Conservation (phyloP, 2,888 invertebrate genomes). For the Ophion ellenae region DNA sequence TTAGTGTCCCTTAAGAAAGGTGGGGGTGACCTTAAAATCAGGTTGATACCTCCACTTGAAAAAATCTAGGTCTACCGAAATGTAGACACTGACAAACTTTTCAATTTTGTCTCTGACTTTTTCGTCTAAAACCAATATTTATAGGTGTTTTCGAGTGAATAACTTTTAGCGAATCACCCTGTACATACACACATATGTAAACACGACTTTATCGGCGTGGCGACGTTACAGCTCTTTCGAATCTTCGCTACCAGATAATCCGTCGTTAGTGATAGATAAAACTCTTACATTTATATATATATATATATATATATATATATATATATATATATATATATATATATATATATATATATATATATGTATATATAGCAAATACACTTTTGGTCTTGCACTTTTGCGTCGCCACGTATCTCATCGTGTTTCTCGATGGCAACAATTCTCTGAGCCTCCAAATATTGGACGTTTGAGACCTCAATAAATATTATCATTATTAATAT, state of each 20-base stretch:
- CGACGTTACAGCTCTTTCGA: slow-evolving; percentile 38
- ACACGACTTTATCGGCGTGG: slow-evolving; percentile 28
- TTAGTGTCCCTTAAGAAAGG: too few species aligned
- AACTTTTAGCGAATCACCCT: too few species aligned
- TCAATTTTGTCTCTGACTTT: too few species aligned
- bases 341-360: neutral
- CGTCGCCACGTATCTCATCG: neutral
- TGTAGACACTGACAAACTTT: too few species aligned
- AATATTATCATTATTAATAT: neutral
- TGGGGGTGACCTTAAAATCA: too few species aligned
- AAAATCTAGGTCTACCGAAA: too few species aligned
- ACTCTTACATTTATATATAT: neutral
- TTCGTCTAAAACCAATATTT: too few species aligned
- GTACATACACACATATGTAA: neutral
- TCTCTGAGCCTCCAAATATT: neutral
- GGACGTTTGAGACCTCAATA: neutral
- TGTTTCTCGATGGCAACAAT: neutral
- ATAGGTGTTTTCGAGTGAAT: too few species aligned
- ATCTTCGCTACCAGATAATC: slow-evolving; percentile 47
- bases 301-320: too few species aligned
- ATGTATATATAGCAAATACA: slow-evolving; percentile 18
- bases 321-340: too few species aligned
- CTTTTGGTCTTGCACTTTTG: neutral
- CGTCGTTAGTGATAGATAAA: slow-evolving; percentile 51
- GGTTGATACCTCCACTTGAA: too few species aligned